phyloP scores from a whole-genome alignment of 2,888 invertebrate species.

The Lagria hirta region DNA sequence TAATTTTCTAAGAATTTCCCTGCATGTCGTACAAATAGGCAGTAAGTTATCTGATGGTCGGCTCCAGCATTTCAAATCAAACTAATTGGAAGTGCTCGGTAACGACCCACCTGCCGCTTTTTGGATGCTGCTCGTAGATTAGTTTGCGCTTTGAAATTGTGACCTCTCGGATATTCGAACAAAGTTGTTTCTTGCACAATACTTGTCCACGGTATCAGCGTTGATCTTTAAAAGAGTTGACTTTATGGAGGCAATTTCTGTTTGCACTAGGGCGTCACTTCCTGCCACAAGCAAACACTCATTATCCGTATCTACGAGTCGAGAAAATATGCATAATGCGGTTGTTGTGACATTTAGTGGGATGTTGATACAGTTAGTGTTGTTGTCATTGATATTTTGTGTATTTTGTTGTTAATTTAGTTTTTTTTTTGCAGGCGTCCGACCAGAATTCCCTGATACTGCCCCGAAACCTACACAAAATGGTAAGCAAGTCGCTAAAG shows the following conservation, averaged over 20 bases:
- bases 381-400: constrained; percentile 1
- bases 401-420: constrained; percentile 9
- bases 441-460: constrained; percentile 1
- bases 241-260: constrained; percentile 13
- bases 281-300: neutral
- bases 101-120: too few relatives aligned
- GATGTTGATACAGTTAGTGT: neutral
- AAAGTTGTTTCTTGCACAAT: too few relatives aligned
- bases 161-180: too few relatives aligned
- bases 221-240: too few relatives aligned
- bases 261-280: constrained; percentile 15
- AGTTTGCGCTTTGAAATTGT: too few relatives aligned
- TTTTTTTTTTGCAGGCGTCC: constrained; percentile 1
- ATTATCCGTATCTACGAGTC: neutral
- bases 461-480: constrained; percentile 15
- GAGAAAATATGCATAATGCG: neutral
- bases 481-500: constrained; percentile 7
- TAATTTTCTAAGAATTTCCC: too few relatives aligned
- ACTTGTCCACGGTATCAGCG: too few relatives aligned
- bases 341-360: neutral
- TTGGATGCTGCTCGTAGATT: too few relatives aligned
- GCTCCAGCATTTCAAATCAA: too few relatives aligned
- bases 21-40: too few relatives aligned
- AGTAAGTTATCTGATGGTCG: too few relatives aligned
- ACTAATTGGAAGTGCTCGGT: too few relatives aligned